A percentile compares a stretch with the other conserved stretches of the same genome.
These are phyloP conservation scores for Xenopus tropicalis DNA, from an alignment of 2,113 vertebrate species.

Conservation along the genomic window DNA sequence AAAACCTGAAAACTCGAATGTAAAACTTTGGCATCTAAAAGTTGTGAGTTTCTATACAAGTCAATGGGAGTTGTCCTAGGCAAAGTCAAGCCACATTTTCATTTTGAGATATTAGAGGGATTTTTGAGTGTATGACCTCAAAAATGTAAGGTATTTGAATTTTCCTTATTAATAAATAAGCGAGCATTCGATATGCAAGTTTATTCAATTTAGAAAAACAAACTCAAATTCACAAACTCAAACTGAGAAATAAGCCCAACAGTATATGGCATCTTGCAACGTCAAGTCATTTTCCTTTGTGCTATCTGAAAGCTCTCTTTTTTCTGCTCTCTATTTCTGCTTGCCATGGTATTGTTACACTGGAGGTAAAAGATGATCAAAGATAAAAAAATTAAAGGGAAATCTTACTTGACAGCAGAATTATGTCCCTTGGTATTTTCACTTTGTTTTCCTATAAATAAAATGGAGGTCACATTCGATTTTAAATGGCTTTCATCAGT, in stretches of 20 bases:
- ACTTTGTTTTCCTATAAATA: not conserved
- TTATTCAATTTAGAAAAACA: too few species aligned
- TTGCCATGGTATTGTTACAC: not conserved
- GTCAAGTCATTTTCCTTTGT: not conserved
- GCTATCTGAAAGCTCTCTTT: not conserved
- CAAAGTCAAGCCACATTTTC: too few species aligned
- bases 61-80: too few species aligned
- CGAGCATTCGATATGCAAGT: too few species aligned
- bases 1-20: too few species aligned
- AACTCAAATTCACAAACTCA: too few species aligned
- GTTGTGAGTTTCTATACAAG: too few species aligned
- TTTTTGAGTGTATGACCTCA: too few species aligned
- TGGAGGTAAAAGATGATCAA: not conserved
- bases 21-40: too few species aligned
- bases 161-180: too few species aligned
- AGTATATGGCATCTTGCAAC: not conserved
- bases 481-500: not conserved
- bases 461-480: not conserved
- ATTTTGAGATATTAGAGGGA: too few species aligned
- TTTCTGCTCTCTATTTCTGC: not conserved
- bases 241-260: not conserved
- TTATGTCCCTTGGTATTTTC: not conserved
- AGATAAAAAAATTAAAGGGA: not conserved
- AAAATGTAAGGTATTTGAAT: too few species aligned
- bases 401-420: not conserved